Evolutionary conservation across 2,113 vertebrate species (phyloP).

Genomic region (Haplochromis burtoni): DNA sequence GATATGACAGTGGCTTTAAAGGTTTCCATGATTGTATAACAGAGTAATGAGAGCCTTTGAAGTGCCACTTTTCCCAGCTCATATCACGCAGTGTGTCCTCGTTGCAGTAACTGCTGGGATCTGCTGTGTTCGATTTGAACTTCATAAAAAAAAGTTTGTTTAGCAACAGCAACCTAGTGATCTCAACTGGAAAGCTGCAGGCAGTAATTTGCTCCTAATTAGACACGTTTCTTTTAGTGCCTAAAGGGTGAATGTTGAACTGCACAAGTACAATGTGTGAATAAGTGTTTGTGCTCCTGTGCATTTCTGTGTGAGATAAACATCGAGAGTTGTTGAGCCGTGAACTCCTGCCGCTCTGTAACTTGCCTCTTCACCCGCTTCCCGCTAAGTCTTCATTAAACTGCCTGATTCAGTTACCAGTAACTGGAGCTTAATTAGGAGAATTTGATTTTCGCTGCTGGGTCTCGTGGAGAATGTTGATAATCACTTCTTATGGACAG

Average conservation of each 20-base stretch:
- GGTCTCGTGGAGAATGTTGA: not conserved
- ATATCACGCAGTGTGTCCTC: not conserved
- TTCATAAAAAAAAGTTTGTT: not conserved
- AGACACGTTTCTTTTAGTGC: not conserved
- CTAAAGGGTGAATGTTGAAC: not conserved
- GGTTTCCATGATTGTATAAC: not conserved
- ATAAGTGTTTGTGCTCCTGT: not conserved
- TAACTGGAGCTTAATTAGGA: slow-evolving; percentile 22
- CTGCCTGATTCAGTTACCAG: slow-evolving; percentile 10
- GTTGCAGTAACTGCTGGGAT: not conserved
- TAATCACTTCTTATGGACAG: not conserved
- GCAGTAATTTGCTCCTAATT: slow-evolving; percentile 19
- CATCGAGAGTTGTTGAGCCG: not conserved
- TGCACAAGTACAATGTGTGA: not conserved
- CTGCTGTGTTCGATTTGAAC: not conserved
- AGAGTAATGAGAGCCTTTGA: not conserved
- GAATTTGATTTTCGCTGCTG: slow-evolving; percentile 10
- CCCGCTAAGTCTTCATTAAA: slow-evolving; percentile 21
- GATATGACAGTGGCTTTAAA: not conserved
- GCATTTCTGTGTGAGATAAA: not conserved
- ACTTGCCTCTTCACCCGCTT: slow-evolving; percentile 12
- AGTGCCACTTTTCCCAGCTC: not conserved
- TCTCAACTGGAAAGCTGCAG: not conserved
- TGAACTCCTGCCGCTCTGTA: not conserved
- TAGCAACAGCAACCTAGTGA: not conserved